Evolutionary conservation across 2,797 vertebrate genomes (phyloP).

Genomic region (Bovichtus diacanthus): DNA sequence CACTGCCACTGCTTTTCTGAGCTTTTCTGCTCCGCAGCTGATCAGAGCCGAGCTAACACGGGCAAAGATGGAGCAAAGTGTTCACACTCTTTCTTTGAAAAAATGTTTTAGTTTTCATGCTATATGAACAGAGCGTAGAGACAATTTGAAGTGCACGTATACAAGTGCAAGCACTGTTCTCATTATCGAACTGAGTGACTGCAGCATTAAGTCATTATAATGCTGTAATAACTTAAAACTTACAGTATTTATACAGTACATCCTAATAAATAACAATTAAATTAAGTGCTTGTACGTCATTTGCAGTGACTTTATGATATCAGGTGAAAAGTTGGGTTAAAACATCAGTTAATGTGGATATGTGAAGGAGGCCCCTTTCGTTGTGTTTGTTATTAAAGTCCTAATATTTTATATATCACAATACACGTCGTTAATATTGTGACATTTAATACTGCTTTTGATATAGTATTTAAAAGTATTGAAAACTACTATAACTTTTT

Average conservation of each 20-base stretch:
- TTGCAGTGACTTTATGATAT: conserved; percentile 1
- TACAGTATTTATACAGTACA: conserved; percentile 19
- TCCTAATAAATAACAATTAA: conserved; percentile 9
- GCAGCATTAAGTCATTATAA: neutral
- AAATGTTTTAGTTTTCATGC: neutral
- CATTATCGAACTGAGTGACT: conserved; percentile 3
- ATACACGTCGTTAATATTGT: neutral
- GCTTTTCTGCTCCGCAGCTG: conserved; percentile 57
- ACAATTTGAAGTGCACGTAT: conserved; percentile 3
- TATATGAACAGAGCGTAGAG: conserved; percentile 16
- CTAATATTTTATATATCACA: neutral
- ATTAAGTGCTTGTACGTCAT: neutral
- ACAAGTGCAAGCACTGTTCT: neutral
- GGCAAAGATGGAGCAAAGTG: neutral
- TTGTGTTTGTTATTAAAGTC: neutral
- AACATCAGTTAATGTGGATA: neutral
- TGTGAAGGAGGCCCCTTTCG: neutral
- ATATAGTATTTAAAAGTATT: conserved; percentile 1
- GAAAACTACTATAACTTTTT: neutral
- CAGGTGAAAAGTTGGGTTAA: neutral
- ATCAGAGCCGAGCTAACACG: conserved; percentile 1
- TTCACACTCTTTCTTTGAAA: neutral
- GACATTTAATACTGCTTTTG: neutral
- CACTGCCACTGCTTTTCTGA: conserved; percentile 73
- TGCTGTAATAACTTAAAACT: conserved; percentile 25